A percentile compares a stretch with the other conserved stretches of the same genome.
Evolutionary conservation across 2,888 invertebrate genomes (phyloP).

Genomic region (Acronicta aceris): DNA sequence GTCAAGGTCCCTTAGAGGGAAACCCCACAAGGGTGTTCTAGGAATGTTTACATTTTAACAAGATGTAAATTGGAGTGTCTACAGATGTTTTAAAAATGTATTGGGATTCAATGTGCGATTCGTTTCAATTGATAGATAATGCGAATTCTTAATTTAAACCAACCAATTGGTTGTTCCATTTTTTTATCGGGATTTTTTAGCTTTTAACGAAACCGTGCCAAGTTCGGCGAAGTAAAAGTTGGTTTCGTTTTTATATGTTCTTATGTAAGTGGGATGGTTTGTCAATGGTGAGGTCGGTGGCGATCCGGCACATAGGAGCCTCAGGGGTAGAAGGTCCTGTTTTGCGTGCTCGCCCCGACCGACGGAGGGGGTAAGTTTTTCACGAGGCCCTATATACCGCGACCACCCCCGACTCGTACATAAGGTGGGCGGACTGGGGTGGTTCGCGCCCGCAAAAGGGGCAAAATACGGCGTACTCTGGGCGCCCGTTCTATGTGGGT

Average conservation of each 20-base stretch:
- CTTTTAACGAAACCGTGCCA: conserved; percentile 32
- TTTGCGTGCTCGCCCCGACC: conserved; percentile 86
- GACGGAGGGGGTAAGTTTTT: conserved; percentile 88
- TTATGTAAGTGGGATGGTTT: conserved; percentile 49
- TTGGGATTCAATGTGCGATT: conserved; percentile 19
- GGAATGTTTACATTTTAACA: conserved; percentile 68
- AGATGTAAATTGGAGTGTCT: conserved; percentile 55
- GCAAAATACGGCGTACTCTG: conserved; percentile 90
- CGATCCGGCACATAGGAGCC: conserved; percentile 79
- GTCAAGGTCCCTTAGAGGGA: conserved; percentile 77
- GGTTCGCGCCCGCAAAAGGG: conserved; percentile 90
- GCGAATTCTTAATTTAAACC: conserved; percentile 42
- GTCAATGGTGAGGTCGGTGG: conserved; percentile 63
- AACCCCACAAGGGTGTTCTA: conserved; percentile 72
- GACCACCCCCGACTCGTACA: conserved; percentile 88
- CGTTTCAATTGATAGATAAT: conserved; percentile 42
- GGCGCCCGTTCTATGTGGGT: conserved; percentile 89
- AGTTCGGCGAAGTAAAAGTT: conserved; percentile 43
- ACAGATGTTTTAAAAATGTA: conserved; percentile 29
- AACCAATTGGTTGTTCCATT: conserved; percentile 31
- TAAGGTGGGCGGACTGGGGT: conserved; percentile 87
- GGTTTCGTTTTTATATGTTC: conserved; percentile 43
- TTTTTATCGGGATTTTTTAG: conserved; percentile 21
- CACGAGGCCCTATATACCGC: conserved; percentile 89
- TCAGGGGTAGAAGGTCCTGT: conserved; percentile 87